Evolutionary conservation across 1,140 invertebrate species (phyloP), one percentile per base, ranked within the genome.

Genomic region (Scaptomyza graminum): DNA sequence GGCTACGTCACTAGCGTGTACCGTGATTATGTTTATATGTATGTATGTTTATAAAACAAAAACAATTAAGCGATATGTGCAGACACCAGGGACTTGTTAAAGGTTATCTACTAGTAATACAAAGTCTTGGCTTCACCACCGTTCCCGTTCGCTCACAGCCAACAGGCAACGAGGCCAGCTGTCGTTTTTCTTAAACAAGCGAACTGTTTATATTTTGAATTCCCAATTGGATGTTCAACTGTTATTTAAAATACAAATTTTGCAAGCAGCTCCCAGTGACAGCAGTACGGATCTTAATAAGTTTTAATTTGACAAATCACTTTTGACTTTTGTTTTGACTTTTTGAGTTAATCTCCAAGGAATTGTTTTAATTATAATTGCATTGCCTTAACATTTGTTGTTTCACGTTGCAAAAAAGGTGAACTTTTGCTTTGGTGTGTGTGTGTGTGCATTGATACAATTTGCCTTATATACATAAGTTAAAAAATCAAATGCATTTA

Each of bases 301-400:
- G 37, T 69, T 79, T 52, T 61, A 61, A 68, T 73, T 76, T 79
- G 74, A 79, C 76, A 79, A 81, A 81, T 81, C 47, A 60, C 64
- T 79, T 68, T 62, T 51, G 79, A 55, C 76, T 73, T 81, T 72
- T 79, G 76, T 61, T 81, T 79, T 76, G 73, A 76, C 64, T 76
- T 79, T 65, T 73, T 43, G n/a, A 64, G 60, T 34, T 28, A 22
- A 50, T 73, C 71, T 62, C 66, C 65, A 15, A 64, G 70, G 76
- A 28, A 64, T 71, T 61, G 16, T 65, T 74, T 79, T 69, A 79
- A 76, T 79, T 76, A 76, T 69, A 68, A 73, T 67, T 71, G 55
- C 18, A 56, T 57, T 47, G 34, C 47, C 46, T 41, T 18, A 5
- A 12, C 16, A 22, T 31, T 46, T 47, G 31, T 31, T 68, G 44